Percentiles rank a stretch among this genome's conserved stretches.
phyloP scores from a whole-genome alignment of 2,113 vertebrate species.

The Tautogolabrus adspersus region DNA sequence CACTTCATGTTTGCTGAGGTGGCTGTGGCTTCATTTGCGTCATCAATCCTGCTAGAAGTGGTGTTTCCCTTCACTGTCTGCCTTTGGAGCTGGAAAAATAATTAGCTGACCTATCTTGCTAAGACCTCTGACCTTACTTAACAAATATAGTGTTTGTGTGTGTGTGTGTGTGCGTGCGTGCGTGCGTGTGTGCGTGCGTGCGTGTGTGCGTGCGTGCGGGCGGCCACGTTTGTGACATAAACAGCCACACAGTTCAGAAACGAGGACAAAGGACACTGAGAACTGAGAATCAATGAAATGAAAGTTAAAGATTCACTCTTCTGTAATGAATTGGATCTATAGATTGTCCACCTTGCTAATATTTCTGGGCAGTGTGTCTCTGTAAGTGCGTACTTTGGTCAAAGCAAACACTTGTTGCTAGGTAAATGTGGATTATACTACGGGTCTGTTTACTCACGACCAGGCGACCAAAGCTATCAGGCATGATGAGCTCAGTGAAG shows the following conservation, averaged over 20 bases:
- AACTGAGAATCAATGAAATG: constrained; percentile 27
- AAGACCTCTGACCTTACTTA: constrained; percentile 60
- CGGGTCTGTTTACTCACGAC: constrained; percentile 73
- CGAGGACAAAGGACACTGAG: background rate
- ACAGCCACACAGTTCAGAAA: constrained; percentile 9
- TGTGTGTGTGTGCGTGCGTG: background rate
- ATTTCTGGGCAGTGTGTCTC: background rate
- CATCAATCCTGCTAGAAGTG: constrained; percentile 54
- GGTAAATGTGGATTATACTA: constrained; percentile 71
- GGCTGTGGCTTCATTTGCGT: constrained; percentile 44
- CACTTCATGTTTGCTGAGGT: constrained; percentile 19
- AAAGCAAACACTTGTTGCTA: constrained; percentile 84
- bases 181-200: constrained; percentile 10
- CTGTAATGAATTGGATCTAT: constrained; percentile 19
- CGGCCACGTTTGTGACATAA: constrained; percentile 14
- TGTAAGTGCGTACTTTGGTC: constrained; percentile 21
- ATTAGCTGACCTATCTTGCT: constrained; percentile 50
- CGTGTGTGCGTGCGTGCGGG: background rate
- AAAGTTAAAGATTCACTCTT: constrained; percentile 23
- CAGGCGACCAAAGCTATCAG: constrained; percentile 53
- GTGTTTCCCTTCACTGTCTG: background rate
- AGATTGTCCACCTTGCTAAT: background rate
- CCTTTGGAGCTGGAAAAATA: constrained; percentile 62
- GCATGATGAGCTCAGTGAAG: constrained; percentile 33
- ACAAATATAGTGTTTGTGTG: constrained; percentile 1